Conservation (phyloP, 1,140 invertebrate genomes). For the Temnothorax curvispinosus region DNA sequence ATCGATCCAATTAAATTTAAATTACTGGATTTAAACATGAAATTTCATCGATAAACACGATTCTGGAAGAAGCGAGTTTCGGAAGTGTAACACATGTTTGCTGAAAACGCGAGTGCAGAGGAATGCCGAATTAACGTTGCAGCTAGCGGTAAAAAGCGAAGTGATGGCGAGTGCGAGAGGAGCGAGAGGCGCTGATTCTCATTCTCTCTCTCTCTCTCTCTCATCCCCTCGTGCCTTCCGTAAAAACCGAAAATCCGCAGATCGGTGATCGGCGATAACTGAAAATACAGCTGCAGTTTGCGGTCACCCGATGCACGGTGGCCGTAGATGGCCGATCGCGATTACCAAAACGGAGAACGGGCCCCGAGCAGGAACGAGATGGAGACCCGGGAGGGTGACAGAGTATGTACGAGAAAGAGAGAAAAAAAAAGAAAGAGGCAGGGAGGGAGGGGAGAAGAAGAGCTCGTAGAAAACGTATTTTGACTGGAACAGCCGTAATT, state of each 20-base stretch:
- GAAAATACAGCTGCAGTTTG: slow-evolving; percentile 85
- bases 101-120: slow-evolving; percentile 19
- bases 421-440: not conserved
- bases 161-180: slow-evolving; percentile 53
- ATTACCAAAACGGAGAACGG: slow-evolving; percentile 60
- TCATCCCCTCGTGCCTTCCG: slow-evolving; percentile 28
- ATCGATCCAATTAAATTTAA: not conserved
- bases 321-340: slow-evolving; percentile 72
- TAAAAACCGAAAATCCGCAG: slow-evolving; percentile 83
- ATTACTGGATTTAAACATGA: not conserved
- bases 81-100: not conserved
- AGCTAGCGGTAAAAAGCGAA: slow-evolving; percentile 58
- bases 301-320: slow-evolving; percentile 79
- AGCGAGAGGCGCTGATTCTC: not conserved
- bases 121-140: slow-evolving; percentile 7
- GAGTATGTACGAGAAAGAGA: not conserved
- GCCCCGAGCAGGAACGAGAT: slow-evolving; percentile 52
- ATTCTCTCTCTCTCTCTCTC: not conserved
- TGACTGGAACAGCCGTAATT: slow-evolving; percentile 83
- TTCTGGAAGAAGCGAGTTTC: not conserved
- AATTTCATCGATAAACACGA: not conserved
- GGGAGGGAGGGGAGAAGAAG: not conserved
- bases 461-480: slow-evolving; percentile 77
- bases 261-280: slow-evolving; percentile 83
- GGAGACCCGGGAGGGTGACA: slow-evolving; percentile 5